Percentiles rank a stretch among this genome's conserved stretches.
Conservation (phyloP, 2,797 vertebrate genomes). For the Synaphobranchus kaupii region DNA sequence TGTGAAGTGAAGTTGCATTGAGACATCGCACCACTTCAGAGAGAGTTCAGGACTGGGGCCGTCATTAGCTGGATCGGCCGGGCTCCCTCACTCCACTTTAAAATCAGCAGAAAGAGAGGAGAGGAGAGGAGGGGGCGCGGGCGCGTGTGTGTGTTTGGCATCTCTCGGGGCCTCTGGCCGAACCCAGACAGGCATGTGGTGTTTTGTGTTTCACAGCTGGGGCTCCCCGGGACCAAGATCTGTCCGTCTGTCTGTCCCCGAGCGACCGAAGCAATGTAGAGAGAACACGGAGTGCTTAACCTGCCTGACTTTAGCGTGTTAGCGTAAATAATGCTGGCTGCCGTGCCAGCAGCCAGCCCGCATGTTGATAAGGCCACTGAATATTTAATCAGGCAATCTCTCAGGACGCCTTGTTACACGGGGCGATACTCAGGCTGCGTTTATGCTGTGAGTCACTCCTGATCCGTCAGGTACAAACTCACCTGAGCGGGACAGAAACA, state of each 20-base stretch:
- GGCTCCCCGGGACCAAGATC: neutral
- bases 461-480: neutral
- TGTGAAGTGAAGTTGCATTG: neutral
- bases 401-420: conserved; percentile 8
- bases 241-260: neutral
- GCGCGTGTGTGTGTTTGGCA: neutral
- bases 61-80: neutral
- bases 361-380: conserved; percentile 6
- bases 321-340: neutral
- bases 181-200: neutral
- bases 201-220: neutral
- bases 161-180: neutral
- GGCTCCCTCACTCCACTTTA: neutral
- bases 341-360: neutral
- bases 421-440: no score
- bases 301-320: neutral
- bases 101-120: neutral
- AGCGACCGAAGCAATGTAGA: neutral
- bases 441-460: neutral
- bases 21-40: neutral
- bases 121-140: neutral
- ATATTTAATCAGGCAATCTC: conserved; percentile 18
- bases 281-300: neutral
- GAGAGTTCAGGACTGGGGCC: neutral
- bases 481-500: neutral